Evolutionary conservation across 37 sponge, comb jelly and placozoan species (phyloP), one percentile per base, ranked within the genome.

Genomic region (Oopsacas minuta): DNA sequence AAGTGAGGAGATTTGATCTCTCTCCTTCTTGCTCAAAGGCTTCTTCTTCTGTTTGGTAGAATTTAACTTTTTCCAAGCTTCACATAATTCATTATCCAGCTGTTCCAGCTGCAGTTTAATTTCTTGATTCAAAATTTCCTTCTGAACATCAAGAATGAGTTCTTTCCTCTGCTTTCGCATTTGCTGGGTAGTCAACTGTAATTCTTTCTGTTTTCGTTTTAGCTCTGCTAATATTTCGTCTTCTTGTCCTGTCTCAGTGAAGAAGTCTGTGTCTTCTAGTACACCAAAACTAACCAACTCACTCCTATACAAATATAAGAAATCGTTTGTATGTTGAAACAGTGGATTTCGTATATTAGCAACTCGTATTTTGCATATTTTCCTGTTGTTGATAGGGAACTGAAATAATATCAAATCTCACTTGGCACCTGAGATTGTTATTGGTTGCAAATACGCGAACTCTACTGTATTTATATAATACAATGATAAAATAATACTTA

Each of bases 181-280:
- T 34, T 61, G 75, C 30, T 61, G 75, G 3, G 75, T 61, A 25
- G 75, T 61, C 22, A 25, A 3, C 30, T 61, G 75, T 34, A 61
- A 12, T 12, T 61, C 75, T 3, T 20, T 61, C 22, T 61, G 75
- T 34, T 61, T 61, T 7, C 75, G 75, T 34, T 61, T 61, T 61
- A 61, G 22, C 22, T 61, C 75, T 20, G 75, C 75, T 61, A 61
- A 61, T 5, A 61, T 61, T 12, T 61, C 75, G 30, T 61, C 75
- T 61, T 61, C 75, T 34, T 61, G 75, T 25, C 75, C 75, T n/a
- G 75, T n/a, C 75, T 61, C 75, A 32, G 75, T 61, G 30, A 61
- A 61, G 22, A 61, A 61, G 30, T 61, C 75, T 3, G 75, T 61
- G 17, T 61, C 75, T 61, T 61, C 75, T 61, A 61, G 30, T 3